phyloP scores from a whole-genome alignment of 2,113 vertebrate species.

The Paramormyrops kingsleyae region DNA sequence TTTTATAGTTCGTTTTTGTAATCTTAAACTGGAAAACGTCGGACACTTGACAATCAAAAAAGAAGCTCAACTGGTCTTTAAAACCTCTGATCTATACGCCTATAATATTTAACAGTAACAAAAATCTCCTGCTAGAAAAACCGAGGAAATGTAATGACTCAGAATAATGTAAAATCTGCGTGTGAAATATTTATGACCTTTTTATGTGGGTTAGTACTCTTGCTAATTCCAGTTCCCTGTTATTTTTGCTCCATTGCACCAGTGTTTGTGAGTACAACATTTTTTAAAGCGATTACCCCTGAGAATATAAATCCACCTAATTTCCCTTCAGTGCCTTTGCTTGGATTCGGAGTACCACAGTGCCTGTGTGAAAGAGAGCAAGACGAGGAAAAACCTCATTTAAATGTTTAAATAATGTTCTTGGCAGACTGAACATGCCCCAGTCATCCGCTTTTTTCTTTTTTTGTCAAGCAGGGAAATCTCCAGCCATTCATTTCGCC shows the following conservation, averaged over 20 bases:
- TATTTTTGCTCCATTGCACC: conserved; percentile 21
- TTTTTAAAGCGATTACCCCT: conserved; percentile 24
- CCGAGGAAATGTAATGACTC: conserved; percentile 5
- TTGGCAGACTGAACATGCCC: conserved; percentile 19
- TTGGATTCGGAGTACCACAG: conserved; percentile 1
- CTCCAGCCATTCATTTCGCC: conserved; percentile 4
- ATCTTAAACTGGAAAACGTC: background rate
- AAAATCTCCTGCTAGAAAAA: background rate
- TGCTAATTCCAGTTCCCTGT: conserved; percentile 26
- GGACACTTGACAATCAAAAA: background rate
- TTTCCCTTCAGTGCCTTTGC: conserved; percentile 28
- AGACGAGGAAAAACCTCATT: conserved; percentile 30
- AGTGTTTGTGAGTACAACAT: conserved; percentile 24
- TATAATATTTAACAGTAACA: background rate
- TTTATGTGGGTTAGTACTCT: conserved; percentile 17
- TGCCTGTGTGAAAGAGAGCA: conserved; percentile 21
- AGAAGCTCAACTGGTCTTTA: background rate
- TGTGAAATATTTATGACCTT: conserved; percentile 32
- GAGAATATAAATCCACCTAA: conserved; percentile 31
- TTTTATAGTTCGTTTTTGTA: background rate
- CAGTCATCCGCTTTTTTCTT: conserved; percentile 8
- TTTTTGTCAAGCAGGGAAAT: conserved; percentile 28
- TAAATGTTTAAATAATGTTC: conserved; percentile 40
- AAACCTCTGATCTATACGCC: background rate
- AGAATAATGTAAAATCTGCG: conserved; percentile 15